These are phyloP conservation scores for Paracyclopina nana DNA, from an alignment of 1,140 invertebrate genomes.

Conservation along the genomic window DNA sequence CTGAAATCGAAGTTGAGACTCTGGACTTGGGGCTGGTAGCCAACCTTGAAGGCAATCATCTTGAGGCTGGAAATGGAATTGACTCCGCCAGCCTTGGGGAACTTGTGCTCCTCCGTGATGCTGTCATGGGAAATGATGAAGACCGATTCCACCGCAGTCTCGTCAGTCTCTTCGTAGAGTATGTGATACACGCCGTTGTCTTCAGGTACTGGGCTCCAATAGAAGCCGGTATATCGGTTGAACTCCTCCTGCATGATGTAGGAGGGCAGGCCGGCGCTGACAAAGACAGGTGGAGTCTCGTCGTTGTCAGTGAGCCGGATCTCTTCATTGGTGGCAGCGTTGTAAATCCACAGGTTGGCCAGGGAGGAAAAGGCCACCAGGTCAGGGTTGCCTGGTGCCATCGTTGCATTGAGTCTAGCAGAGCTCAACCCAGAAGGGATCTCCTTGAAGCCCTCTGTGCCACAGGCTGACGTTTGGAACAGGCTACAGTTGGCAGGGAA, in stretches of 20 bases:
- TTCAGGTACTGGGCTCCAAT: slow-evolving; percentile 68
- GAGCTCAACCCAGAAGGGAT: slow-evolving; percentile 27
- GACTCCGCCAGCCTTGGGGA: slow-evolving; percentile 66
- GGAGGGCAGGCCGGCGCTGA: slow-evolving; percentile 72
- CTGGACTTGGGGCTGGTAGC: slow-evolving; percentile 41
- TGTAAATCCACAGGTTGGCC: slow-evolving; percentile 72
- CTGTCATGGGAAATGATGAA: slow-evolving; percentile 28
- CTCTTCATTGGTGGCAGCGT: slow-evolving; percentile 42
- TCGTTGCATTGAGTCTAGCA: slow-evolving; percentile 63
- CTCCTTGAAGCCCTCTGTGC: slow-evolving; percentile 19
- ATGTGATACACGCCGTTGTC: too few relatives aligned
- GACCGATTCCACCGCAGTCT: slow-evolving; percentile 75
- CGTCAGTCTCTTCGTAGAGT: slow-evolving; percentile 89
- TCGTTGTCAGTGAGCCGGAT: slow-evolving; percentile 57
- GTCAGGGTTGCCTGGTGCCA: slow-evolving; percentile 67
- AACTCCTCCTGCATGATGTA: slow-evolving; percentile 98
- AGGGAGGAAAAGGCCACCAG: slow-evolving; percentile 74
- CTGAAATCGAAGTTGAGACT: slow-evolving; percentile 48
- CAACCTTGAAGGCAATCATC: slow-evolving; percentile 59
- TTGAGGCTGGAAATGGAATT: slow-evolving; percentile 77
- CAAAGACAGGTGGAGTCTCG: slow-evolving; percentile 41
- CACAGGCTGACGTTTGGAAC: slow-evolving; percentile 32
- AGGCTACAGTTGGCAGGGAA: slow-evolving; percentile 71
- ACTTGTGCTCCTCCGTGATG: slow-evolving; percentile 37
- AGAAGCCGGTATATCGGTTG: slow-evolving; percentile 80